Percentiles rank a stretch among this genome's conserved stretches.
phyloP scores from a whole-genome alignment of 1,140 invertebrate species.

The Coelopa frigida region DNA sequence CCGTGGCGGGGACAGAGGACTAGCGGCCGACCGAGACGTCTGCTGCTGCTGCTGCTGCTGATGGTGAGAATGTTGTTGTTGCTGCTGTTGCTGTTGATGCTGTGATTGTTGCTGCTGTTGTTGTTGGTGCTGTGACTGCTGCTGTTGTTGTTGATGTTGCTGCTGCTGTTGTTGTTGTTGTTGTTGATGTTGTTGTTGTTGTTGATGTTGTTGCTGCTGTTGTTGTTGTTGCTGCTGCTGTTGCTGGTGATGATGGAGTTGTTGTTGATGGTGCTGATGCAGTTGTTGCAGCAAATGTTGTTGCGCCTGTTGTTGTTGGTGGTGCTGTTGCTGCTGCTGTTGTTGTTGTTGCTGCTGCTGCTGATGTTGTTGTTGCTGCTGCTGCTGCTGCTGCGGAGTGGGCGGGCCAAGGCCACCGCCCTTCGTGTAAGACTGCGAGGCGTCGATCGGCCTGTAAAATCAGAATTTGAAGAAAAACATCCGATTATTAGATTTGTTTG shows the following conservation, averaged over 20 bases:
- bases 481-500: slow-evolving; percentile 33
- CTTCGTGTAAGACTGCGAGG: slow-evolving; percentile 36
- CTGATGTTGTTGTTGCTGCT: slow-evolving; percentile 6
- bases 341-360: slow-evolving; percentile 5
- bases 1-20: slow-evolving; percentile 39
- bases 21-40: slow-evolving; percentile 34
- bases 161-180: slow-evolving; percentile 19
- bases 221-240: slow-evolving; percentile 20
- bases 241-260: slow-evolving; percentile 26
- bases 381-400: slow-evolving; percentile 11
- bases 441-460: slow-evolving; percentile 39
- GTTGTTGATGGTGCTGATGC: slow-evolving; percentile 17
- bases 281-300: not conserved
- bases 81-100: slow-evolving; percentile 24
- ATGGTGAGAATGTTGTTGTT: slow-evolving; percentile 22
- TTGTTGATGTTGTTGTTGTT: slow-evolving; percentile 30
- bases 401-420: slow-evolving; percentile 23
- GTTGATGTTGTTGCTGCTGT: slow-evolving; percentile 22
- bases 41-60: slow-evolving; percentile 29
- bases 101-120: slow-evolving; percentile 24
- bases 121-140: slow-evolving; percentile 20
- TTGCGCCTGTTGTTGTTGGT: slow-evolving; percentile 3
- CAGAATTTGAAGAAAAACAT: slow-evolving; percentile 22
- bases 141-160: slow-evolving; percentile 23
- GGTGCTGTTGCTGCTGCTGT: not conserved